Percentiles rank a stretch among this genome's conserved stretches.
These are phyloP conservation scores for Neomorphus geoffroyi DNA, from an alignment of 2,797 vertebrate species.

Conservation along the genomic window DNA sequence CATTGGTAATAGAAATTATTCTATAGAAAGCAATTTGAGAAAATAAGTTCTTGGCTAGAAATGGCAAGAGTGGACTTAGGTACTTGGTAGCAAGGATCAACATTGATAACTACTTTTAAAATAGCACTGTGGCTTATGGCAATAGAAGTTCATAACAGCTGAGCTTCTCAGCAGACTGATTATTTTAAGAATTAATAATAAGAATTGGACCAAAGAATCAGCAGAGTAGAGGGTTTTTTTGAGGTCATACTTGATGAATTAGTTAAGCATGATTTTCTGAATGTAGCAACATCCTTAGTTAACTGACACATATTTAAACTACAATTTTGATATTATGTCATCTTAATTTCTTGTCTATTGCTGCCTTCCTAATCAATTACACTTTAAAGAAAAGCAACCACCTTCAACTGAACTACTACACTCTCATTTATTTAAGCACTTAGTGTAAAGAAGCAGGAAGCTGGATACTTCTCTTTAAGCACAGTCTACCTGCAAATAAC, in stretches of 20 bases:
- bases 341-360: neutral
- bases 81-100: neutral
- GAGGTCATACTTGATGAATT: neutral
- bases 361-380: neutral
- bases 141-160: neutral
- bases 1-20: neutral
- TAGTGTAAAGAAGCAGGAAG: neutral
- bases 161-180: neutral
- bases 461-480: neutral
- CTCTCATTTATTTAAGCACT: neutral
- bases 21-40: neutral
- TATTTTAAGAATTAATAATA: neutral
- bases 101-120: neutral
- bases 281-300: neutral
- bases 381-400: neutral
- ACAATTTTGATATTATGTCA: neutral
- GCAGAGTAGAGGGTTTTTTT: neutral
- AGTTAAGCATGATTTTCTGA: neutral
- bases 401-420: neutral
- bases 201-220: neutral
- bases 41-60: neutral
- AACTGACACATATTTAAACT: neutral
- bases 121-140: neutral
- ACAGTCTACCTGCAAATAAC: neutral
- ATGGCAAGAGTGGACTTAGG: neutral